Evolutionary conservation across 2,888 invertebrate species (phyloP).

Genomic region (Polyploca ridens): DNA sequence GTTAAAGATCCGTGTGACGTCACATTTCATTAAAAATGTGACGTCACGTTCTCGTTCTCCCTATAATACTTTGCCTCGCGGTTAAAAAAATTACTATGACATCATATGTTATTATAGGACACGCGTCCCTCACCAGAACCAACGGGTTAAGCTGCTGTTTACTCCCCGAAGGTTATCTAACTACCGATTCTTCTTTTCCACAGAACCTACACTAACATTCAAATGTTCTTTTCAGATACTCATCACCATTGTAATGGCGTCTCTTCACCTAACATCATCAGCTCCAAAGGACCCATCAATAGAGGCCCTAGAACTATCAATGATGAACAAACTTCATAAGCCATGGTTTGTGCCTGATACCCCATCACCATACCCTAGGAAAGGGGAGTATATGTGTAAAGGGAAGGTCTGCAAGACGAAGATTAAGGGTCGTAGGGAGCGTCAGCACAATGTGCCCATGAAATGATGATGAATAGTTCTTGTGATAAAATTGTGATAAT

Average conservation of each 20-base stretch:
- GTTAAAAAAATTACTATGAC: too few species aligned
- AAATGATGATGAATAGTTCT: slow-evolving; percentile 22
- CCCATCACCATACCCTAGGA: slow-evolving; percentile 48
- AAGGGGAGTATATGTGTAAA: slow-evolving; percentile 58
- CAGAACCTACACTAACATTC: not conserved
- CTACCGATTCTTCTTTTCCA: not conserved
- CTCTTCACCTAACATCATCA: slow-evolving; percentile 30
- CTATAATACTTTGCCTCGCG: too few species aligned
- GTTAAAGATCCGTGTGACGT: too few species aligned
- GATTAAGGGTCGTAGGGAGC: slow-evolving; percentile 39
- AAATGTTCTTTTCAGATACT: slow-evolving; percentile 37
- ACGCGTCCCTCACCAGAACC: too few species aligned
- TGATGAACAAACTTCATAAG: slow-evolving; percentile 56
- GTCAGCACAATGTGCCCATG: slow-evolving; percentile 48
- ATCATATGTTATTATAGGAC: too few species aligned
- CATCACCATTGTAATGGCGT: slow-evolving; percentile 23
- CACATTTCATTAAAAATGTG: too few species aligned
- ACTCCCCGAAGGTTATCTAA: too few species aligned
- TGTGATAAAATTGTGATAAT: too few species aligned
- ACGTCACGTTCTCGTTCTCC: too few species aligned
- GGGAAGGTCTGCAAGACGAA: slow-evolving; percentile 45
- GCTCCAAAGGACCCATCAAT: slow-evolving; percentile 33
- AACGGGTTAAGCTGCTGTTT: too few species aligned
- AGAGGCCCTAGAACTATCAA: slow-evolving; percentile 43
- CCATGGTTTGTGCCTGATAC: slow-evolving; percentile 50